Evolutionary conservation across 2,113 vertebrate genomes (phyloP), one percentile per base, ranked within the genome.

Genomic region (Oreocharis arfaki): DNA sequence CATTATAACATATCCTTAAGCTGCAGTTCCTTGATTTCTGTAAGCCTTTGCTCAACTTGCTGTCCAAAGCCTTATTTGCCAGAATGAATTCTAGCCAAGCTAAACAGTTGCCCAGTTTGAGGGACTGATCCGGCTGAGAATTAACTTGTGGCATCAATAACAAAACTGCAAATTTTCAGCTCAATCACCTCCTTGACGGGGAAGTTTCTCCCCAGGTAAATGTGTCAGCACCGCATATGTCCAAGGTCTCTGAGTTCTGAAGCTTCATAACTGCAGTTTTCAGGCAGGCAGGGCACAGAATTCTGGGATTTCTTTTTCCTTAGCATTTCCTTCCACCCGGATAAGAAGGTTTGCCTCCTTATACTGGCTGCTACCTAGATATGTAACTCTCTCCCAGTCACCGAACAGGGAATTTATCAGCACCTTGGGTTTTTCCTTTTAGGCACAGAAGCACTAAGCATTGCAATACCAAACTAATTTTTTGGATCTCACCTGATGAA

Each of bases 181-280:
- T 86, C 63, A 49, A 0, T 35, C 17, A 24, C 21, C 30, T 46
- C 42, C 55, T 61, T 35, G 68, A 55, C 35, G 63, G 60, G 42
- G 20, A 81, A 70, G 26, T 24, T 17, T 26, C 1, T 68, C 15
- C 18, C 8, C 9, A 32, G 22, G 37, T 7, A 55, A 69, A 42
- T 13, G 16, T 0, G 0, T 9, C 63, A 73, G 13, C 30, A 32
- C 21, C 35, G 39, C 2, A 3, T 2, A 3, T 49, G 24, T 30
- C 30, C 52, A 44, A 30, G 16, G 30, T 21, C 37, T 32, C 60
- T 32, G 37, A 50, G 65, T 28, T 81, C 50, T 65, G 27, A 47
- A 37, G 22, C 70, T 69, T 84, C 44, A 13, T 33, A 50, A 21
- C 20, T 50, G 23, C 35, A 27, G 30, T 21, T 79, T 70, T 64